Base-by-base conservation (phyloP, 2,888 invertebrate species). In the Mechanitis messenoides region DNA sequence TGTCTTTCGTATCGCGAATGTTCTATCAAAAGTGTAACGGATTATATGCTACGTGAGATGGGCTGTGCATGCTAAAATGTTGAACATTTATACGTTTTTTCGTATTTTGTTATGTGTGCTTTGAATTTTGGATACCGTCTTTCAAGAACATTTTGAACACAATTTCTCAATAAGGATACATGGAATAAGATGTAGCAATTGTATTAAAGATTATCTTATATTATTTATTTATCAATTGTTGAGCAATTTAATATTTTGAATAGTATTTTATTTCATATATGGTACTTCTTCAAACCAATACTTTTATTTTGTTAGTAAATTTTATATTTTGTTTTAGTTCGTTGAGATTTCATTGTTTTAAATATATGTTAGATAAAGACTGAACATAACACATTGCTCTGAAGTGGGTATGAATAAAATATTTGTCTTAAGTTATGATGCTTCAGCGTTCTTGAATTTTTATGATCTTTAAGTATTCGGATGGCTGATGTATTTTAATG, bases 1-100 rank as follows among this genome's bases (percentile, higher is more conserved):
- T 63, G 63, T 63, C 60, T 60, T 46, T 63, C 56, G 60, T 63
- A 60, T 63, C 60, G 63, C 53, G 45, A 54, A 58, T 63, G 56
- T 58, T 63, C 58, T 63, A 63, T 63, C 60, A 60, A 38, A 63
- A 64, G 59, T 67, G 59, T 59, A 59, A 64, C 57, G 65, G 62
- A 62, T 59, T 64, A 63, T 55, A 46, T 42, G 53, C 47, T 57
- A 59, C 59, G 59, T 64, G 64, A 45, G 61, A 58, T 55, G 55
- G 11, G 35, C 42, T 50, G 31, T 45, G 58, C 57, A 60, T 50
- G 57, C 38, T 50, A 33, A 59, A 57, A 59, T 59, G 55, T 57
- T 38, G 54, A 63, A 54, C 38, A 50, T 57, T 42, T 42, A 42
- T 42, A 42, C 42, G 1, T 11, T 42, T 42, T 42, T 50, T 50